These are phyloP conservation scores for Drosophila ironensis DNA, from an alignment of 1,140 invertebrate species.

Conservation along the genomic window DNA sequence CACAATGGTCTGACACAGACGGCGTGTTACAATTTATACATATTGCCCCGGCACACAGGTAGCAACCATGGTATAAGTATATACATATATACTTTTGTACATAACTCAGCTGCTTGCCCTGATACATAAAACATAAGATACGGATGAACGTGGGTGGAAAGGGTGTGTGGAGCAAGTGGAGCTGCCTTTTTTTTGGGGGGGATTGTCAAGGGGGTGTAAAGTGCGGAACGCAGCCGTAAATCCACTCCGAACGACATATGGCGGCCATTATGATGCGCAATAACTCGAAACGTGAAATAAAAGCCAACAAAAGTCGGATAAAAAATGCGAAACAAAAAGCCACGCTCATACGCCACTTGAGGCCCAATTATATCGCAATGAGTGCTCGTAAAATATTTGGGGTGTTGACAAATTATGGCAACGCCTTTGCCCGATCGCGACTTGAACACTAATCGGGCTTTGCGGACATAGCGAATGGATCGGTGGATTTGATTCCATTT, in stretches of 20 bases:
- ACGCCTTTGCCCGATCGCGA: conserved; percentile 66
- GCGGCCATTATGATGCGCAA: conserved; percentile 76
- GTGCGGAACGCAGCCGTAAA: conserved; percentile 43
- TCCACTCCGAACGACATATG: conserved; percentile 51
- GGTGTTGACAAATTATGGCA: conserved; percentile 81
- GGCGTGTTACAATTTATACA: conserved; percentile 47
- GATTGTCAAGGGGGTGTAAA: background rate
- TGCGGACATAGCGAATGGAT: background rate
- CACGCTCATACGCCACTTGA: conserved; percentile 34
- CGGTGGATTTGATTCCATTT: conserved; percentile 2
- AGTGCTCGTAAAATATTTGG: conserved; percentile 79
- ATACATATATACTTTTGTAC: conserved; percentile 9
- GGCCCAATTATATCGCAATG: conserved; percentile 78
- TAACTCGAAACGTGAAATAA: conserved; percentile 64
- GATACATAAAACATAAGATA: conserved; percentile 81
- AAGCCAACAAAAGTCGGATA: background rate
- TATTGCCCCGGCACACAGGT: conserved; percentile 15
- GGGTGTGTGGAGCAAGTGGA: background rate
- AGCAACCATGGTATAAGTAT: conserved; percentile 10
- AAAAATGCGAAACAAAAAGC: conserved; percentile 6
- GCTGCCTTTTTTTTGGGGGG: background rate
- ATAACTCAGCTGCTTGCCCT: conserved; percentile 53
- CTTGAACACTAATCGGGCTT: conserved; percentile 63
- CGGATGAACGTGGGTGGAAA: conserved; percentile 18
- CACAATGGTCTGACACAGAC: conserved; percentile 68